Conservation (phyloP, 2,888 invertebrate species). For the Amphimallon solstitiale region DNA sequence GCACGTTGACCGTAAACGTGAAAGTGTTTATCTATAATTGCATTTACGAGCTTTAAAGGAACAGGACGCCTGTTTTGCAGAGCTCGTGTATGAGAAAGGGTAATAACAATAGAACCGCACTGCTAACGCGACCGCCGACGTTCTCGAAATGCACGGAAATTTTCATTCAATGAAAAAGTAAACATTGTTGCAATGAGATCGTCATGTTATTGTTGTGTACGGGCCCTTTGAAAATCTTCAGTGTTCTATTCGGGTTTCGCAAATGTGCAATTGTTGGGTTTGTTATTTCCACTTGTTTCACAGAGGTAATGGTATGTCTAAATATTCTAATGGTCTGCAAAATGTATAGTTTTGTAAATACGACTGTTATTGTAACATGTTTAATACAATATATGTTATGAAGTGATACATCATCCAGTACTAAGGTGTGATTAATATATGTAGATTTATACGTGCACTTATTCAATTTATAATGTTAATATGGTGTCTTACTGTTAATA, state of each 20-base stretch:
- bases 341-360: too few species aligned
- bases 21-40: slow-evolving; percentile 9
- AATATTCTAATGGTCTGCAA: too few species aligned
- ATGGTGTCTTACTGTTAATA: too few species aligned
- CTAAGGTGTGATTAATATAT: too few species aligned
- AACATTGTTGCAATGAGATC: background rate
- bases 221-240: slow-evolving; percentile 1
- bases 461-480: too few species aligned
- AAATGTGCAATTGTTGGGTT: slow-evolving; percentile 3
- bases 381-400: too few species aligned
- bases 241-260: background rate
- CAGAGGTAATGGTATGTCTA: too few species aligned
- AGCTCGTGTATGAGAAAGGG: background rate
- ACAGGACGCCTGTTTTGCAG: background rate
- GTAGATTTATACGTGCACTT: too few species aligned
- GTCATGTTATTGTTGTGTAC: background rate
- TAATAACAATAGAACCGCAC: background rate
- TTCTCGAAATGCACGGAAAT: background rate
- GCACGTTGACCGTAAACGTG: background rate
- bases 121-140: background rate
- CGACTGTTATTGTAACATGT: background rate
- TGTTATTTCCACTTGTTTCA: background rate
- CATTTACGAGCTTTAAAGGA: background rate
- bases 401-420: too few species aligned
- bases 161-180: slow-evolving; percentile 8